Conservation (phyloP, 2,888 invertebrate genomes). For the Dorcus hopei region DNA sequence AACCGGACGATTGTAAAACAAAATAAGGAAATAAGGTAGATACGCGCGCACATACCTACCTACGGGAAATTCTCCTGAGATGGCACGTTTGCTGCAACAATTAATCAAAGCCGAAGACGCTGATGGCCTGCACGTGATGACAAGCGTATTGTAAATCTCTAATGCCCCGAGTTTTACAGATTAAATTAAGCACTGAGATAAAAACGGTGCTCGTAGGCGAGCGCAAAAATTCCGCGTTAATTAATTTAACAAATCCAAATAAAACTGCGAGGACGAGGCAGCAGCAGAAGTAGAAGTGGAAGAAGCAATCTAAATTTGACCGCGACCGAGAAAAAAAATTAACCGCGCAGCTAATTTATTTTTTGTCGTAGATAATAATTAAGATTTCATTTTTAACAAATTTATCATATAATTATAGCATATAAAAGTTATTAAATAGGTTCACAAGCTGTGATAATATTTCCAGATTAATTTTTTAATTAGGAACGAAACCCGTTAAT, state of each 20-base stretch:
- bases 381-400: constrained; percentile 22
- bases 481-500: background rate
- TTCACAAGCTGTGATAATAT: background rate
- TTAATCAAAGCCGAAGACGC: constrained; percentile 2
- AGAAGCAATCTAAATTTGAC: background rate
- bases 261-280: background rate
- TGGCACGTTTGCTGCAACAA: constrained; percentile 1
- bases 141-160: constrained; percentile 8
- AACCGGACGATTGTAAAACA: background rate
- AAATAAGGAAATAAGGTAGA: background rate
- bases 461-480: background rate
- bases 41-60: background rate
- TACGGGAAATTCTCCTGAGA: background rate
- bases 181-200: constrained; percentile 9
- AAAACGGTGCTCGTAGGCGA: background rate
- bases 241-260: background rate
- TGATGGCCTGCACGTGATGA: constrained; percentile 5
- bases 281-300: background rate
- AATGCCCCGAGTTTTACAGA: constrained; percentile 6
- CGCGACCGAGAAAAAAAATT: background rate
- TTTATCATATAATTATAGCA: constrained; percentile 20
- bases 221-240: background rate
- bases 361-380: constrained; percentile 20
- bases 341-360: constrained; percentile 16
- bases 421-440: constrained; percentile 12